Evolutionary conservation across 2,888 invertebrate species (phyloP), one percentile per base, ranked within the genome.

Genomic region (Orthonychiurus folsomi): DNA sequence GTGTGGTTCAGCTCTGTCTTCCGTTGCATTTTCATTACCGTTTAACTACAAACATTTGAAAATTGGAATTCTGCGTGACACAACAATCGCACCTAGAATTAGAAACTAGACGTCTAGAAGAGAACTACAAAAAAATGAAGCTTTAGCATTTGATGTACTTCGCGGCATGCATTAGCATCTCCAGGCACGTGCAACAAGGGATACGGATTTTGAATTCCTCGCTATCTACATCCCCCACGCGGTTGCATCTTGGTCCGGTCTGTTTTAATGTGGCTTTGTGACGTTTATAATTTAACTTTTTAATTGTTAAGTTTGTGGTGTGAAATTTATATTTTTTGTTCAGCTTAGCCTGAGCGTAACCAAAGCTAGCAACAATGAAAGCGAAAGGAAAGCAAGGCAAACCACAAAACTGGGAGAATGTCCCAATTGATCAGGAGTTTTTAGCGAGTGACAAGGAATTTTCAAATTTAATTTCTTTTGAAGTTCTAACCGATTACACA

Each of bases 391-490:
- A 54, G 21, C 37, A 57, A 5, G 26, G 50, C 2, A 60, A 50
- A n/a, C 47, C 26, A 2, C 37, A 62, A 21, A 65, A 64, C 26
- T 72, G 72, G 73, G 67, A 72, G 50, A 54, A 63, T n/a, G 67
- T 70, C 37, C 66, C 67, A 2, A 57, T 71, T 48, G 37, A 37
- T 15, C n/a, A n/a, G n/a, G 37, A 37, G 15, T 37, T 15, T 9
- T 37, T 37, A 37, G 37, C 37, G 5, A 5, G 15, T 37, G 37
- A 37, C 50, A 70, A 69, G 47, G 80, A 79, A 63, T 80, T 86
- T 60, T 85, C 86, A 67, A 86, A 86, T 15, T 81, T 90, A 65
- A 81, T 88, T 47, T 89, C 87, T 1, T 81, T 90, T 53, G 89
- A 90, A 77, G 89, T 89, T 74, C 83, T 90, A 64, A 82, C 82